Evolutionary conservation across 2,113 vertebrate species (phyloP), one percentile per base, ranked within the genome.

Genomic region (Paracanthobrama guichenoti): DNA sequence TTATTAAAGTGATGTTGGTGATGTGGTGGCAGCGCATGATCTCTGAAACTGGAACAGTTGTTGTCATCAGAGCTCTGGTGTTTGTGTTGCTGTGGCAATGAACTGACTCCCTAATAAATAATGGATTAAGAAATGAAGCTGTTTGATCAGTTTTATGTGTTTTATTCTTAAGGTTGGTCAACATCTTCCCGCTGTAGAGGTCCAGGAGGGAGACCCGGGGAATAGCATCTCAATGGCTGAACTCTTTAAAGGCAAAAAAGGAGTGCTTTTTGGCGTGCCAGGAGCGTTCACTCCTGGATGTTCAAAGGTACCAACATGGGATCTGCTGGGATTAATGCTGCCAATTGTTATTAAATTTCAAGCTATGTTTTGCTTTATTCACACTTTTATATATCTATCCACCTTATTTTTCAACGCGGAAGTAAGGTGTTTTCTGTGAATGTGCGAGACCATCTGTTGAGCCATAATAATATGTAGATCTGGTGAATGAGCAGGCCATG

Each of bases 241-340:
- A 20, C 92, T 98, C 80, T 98, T 97, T 81, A 94, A 94, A 79
- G 94, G 93, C 48, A 97, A 97, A 90, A 97, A 95, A 69, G 97
- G 96, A 0, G 85, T 98, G 31, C 94, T 97, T 39, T 96, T 97
- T 60, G 97, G 94, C 22, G 96, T 98, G 55, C 96, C 97, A 0
- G 96, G 97, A n/a, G 97, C 97, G 0, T 98, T 96, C 53, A 98
- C 96, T 0, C 96, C 96, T 0, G 96, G 95, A 31, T 97, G 97
- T 83, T 96, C 95, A 82, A 96, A 97, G 93, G 96, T 95, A 85
- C 24, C 18, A 55, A 71, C 64, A 42, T 18, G 24, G 18, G 2
- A 55, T 22, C 53, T 55, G 53, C 53, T 20, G 18, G 18, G 22
- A 22, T 55, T 55, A 55, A 7, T 55, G 18, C 53, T 55, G 7